phyloP scores from a whole-genome alignment of 2,113 vertebrate species.

The Phrynocephalus versicolor region DNA sequence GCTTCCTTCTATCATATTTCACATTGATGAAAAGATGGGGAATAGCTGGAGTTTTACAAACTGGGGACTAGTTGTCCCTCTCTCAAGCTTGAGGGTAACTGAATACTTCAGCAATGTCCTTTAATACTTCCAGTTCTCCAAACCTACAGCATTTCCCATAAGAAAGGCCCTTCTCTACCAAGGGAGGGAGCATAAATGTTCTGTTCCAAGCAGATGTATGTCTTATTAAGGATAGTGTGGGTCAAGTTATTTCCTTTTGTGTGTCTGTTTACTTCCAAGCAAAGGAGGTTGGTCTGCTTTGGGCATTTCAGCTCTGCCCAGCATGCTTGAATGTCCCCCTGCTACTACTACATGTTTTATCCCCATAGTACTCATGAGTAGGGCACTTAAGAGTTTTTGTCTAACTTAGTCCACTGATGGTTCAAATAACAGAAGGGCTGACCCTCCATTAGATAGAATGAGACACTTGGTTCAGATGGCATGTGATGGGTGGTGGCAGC shows the following conservation, averaged over 20 bases:
- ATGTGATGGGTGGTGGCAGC: neutral
- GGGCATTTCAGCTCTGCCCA: neutral
- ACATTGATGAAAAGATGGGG: neutral
- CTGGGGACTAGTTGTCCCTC: neutral
- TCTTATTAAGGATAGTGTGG: neutral
- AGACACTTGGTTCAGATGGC: neutral
- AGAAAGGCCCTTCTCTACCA: neutral
- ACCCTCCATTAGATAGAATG: too few species aligned
- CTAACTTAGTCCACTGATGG: neutral
- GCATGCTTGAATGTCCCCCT: neutral
- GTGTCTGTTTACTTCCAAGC: neutral
- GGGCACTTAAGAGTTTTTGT: too few species aligned
- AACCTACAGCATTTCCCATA: neutral
- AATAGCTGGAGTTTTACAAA: neutral
- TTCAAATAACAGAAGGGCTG: neutral
- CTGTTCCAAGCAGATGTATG: neutral
- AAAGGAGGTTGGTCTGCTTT: neutral
- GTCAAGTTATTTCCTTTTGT: neutral
- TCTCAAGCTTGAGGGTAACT: neutral
- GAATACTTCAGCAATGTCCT: neutral
- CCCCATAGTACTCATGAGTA: neutral
- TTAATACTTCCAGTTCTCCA: neutral
- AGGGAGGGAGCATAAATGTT: neutral
- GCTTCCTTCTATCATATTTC: neutral
- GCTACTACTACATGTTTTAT: neutral